These are phyloP conservation scores for Nyctibius grandis DNA, from an alignment of 2,797 vertebrate genomes.

Conservation along the genomic window DNA sequence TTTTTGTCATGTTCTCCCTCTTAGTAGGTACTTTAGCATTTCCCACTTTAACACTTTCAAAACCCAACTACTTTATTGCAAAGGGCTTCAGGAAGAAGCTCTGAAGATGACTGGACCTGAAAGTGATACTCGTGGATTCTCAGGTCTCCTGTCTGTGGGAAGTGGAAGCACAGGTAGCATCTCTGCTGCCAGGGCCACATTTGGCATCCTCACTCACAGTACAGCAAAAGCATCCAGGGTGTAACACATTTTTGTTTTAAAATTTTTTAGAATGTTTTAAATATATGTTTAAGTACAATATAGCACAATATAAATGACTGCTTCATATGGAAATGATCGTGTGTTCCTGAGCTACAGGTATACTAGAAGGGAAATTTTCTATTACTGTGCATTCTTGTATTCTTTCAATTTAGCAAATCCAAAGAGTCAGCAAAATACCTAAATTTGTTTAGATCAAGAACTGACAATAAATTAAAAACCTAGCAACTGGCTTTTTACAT, in stretches of 20 bases:
- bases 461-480: conserved; percentile 17
- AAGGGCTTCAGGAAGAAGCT: background rate
- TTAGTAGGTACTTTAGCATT: background rate
- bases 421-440: background rate
- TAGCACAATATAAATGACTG: background rate
- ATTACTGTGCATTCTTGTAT: background rate
- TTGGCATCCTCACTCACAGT: background rate
- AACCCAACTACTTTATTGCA: background rate
- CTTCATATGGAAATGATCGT: background rate
- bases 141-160: background rate
- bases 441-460: conserved; percentile 6
- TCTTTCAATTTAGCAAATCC: background rate
- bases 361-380: background rate
- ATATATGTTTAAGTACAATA: background rate
- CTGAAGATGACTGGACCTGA: background rate
- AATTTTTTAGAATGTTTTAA: background rate
- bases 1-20: background rate
- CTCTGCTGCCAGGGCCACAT: background rate
- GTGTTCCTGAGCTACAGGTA: background rate
- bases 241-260: background rate
- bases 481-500: background rate
- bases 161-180: background rate
- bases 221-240: background rate
- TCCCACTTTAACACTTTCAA: background rate
- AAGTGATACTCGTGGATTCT: background rate